Conservation (phyloP, 2,888 invertebrate genomes). For the Tetragnatha montana region DNA sequence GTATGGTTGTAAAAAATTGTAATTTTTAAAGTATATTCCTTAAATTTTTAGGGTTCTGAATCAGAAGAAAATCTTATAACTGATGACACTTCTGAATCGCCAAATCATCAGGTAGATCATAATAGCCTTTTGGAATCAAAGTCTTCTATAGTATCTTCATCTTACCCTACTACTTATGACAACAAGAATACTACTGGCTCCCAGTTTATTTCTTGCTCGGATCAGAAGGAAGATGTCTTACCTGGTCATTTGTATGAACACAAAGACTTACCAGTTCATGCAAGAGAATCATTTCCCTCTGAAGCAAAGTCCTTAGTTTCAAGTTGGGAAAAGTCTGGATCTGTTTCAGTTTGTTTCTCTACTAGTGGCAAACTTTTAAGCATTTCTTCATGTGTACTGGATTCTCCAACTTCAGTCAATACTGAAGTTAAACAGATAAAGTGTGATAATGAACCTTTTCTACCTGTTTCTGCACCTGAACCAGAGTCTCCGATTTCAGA, state of each 20-base stretch:
- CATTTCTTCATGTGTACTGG: background rate
- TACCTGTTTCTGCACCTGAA: background rate
- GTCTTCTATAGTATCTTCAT: constrained; percentile 5
- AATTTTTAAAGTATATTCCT: too few species aligned
- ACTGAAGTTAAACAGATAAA: background rate
- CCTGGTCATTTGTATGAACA: too few species aligned
- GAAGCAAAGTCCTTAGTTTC: too few species aligned
- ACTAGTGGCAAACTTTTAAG: constrained; percentile 20
- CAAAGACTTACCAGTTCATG: too few species aligned
- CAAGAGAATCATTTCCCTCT: too few species aligned
- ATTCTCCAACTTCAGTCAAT: background rate
- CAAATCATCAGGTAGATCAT: background rate
- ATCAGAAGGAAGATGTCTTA: too few species aligned
- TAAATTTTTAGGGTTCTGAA: background rate
- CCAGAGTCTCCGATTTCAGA: background rate
- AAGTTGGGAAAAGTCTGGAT: background rate
- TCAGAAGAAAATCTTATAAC: background rate
- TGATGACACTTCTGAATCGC: background rate
- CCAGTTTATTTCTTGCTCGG: background rate
- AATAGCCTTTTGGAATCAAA: background rate
- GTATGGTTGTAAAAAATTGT: too few species aligned
- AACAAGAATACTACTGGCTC: background rate
- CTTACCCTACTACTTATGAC: constrained; percentile 23
- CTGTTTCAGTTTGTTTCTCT: constrained; percentile 42
- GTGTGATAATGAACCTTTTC: background rate